Conservation (phyloP, 2,113 vertebrate species). For the Microcebus tavaratra region DNA sequence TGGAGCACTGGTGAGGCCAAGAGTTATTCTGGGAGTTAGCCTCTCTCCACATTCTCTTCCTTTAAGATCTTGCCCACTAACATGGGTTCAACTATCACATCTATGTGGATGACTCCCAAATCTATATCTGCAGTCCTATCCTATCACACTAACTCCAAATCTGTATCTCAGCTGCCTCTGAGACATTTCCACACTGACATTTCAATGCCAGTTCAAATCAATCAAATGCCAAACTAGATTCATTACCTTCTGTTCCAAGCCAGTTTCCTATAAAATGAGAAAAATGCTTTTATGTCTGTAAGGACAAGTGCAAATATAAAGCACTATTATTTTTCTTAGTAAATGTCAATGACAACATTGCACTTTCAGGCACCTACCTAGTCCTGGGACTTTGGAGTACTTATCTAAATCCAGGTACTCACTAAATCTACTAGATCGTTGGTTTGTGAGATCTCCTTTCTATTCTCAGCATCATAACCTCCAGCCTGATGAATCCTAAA, state of each 20-base stretch:
- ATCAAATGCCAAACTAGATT: conserved; percentile 25
- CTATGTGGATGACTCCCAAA: conserved; percentile 51
- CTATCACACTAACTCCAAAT: conserved; percentile 50
- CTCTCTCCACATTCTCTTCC: conserved; percentile 54
- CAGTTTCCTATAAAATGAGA: neutral
- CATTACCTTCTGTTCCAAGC: conserved; percentile 13
- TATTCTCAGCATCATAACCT: neutral
- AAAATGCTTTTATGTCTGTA: neutral
- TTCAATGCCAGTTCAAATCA: neutral
- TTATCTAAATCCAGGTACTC: neutral
- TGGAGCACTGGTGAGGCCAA: conserved; percentile 32
- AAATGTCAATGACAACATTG: neutral
- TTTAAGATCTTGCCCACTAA: conserved; percentile 43
- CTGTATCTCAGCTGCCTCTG: conserved; percentile 46
- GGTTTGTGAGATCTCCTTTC: neutral
- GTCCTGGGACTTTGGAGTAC: neutral
- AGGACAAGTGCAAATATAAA: neutral
- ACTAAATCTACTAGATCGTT: neutral
- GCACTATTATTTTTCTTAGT: neutral
- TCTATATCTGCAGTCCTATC: conserved; percentile 49
- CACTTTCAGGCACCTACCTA: neutral
- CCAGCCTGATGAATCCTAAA: neutral
- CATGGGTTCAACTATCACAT: neutral
- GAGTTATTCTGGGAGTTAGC: conserved; percentile 49
- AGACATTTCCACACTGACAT: neutral